Base-by-base conservation (phyloP, 2,888 invertebrate genomes). In the Caenorhabditis panamensis region DNA sequence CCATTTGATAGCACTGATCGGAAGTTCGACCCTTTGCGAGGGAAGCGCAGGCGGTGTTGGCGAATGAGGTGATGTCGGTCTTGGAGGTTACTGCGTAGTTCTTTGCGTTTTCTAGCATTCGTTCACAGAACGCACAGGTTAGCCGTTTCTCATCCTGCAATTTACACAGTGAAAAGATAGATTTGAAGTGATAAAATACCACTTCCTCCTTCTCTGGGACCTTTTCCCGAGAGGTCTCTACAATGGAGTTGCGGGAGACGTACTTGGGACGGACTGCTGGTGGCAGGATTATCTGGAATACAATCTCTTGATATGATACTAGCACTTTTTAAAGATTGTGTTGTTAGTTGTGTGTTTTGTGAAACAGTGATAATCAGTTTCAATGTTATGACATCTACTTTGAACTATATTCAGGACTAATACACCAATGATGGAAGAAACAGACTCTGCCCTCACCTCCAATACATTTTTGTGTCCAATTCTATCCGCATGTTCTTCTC, bases 81-180 rank as follows among this genome's bases (percentile, higher is more conserved):
- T 87, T 87, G 0, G 87, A 84, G 9, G 84, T 82, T 20, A 87
- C 85, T 20, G 88, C 88, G 67, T 88, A 88, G 37, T 84, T 84
- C 79, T 87, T 87, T 24, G 86, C 88, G 59, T 87, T 88, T 41
- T 87, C 86, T 28, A 88, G 72, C 88, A 88, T 86, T 58, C 85
- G 54, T 47, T 88, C 87, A 54, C 88, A 88, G 79, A 88, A 88
- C n/a, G 84, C 79, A 62, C 88, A 88, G 13, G 87, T 87, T 53
- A 87, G 64, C 24, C 86, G 73, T 58, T 88, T 86, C 62, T 87
- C 84, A 16, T 82, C 85, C 83, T 86, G 66, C 9, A 31, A 9
- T 4, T 4, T 4, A 9, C 5, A 6, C 9, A 6, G 4, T 6
- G 4, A n/a, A 68, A 53, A 41, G 3, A 18, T n/a, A n/a, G 49